Percentiles rank a stretch among this genome's conserved stretches.
Evolutionary conservation across 2,888 invertebrate genomes (phyloP).

Genomic region (Drosophila subquinaria): DNA sequence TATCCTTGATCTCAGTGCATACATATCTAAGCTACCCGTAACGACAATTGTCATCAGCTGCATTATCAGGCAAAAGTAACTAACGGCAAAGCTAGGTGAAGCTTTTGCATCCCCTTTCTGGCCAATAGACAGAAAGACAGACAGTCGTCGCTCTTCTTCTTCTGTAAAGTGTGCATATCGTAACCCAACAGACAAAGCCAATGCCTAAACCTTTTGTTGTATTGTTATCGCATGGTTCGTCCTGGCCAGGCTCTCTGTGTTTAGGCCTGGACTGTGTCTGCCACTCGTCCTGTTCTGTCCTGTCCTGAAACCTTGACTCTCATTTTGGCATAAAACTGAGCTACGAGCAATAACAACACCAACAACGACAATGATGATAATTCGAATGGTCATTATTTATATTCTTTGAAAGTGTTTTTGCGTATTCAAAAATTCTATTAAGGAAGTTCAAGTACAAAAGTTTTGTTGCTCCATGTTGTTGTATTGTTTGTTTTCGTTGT

Average conservation of each 20-base stretch:
- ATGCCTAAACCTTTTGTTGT: constrained; percentile 60
- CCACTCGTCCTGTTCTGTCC: constrained; percentile 2
- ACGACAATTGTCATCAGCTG: constrained; percentile 73
- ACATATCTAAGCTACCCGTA: constrained; percentile 47
- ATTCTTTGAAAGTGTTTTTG: constrained; percentile 84
- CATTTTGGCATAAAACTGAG: constrained; percentile 17
- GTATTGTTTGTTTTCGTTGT: constrained; percentile 25
- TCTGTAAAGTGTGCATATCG: constrained; percentile 19
- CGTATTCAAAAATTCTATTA: constrained; percentile 85
- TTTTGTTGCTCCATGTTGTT: constrained; percentile 47
- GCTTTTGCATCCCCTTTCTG: not conserved
- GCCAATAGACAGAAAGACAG: not conserved
- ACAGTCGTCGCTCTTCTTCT: constrained; percentile 14
- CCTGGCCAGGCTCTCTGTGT: constrained; percentile 23
- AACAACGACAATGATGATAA: constrained; percentile 71
- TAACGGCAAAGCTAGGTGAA: constrained; percentile 40
- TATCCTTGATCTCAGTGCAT: constrained; percentile 35
- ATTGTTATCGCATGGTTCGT: constrained; percentile 63
- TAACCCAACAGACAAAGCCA: constrained; percentile 27
- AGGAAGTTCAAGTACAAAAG: constrained; percentile 80
- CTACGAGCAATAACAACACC: constrained; percentile 4
- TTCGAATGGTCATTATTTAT: constrained; percentile 85
- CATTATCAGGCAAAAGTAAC: constrained; percentile 65
- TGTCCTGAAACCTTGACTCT: constrained; percentile 4
- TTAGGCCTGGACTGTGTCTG: not conserved